Evolutionary conservation across 1,140 invertebrate species (phyloP).

Genomic region (Calliopsis andreniformis): DNA sequence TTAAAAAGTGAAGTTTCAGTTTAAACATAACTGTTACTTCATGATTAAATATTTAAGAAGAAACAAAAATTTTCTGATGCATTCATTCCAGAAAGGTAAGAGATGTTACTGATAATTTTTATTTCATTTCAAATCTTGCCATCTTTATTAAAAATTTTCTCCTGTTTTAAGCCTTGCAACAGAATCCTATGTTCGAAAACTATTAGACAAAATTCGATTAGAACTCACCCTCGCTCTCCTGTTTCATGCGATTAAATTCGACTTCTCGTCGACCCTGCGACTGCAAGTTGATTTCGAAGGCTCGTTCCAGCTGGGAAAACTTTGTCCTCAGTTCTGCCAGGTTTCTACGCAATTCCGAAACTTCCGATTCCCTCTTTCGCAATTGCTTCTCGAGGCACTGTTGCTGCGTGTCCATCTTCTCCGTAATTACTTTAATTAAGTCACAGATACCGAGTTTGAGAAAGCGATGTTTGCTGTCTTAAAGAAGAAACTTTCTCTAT

Average conservation of each 20-base stretch:
- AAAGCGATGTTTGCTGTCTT: neutral
- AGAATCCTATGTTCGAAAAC: too few relatives aligned
- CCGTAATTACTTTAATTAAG: conserved; percentile 60
- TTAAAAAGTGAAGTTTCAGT: too few relatives aligned
- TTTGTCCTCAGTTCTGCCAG: conserved; percentile 65
- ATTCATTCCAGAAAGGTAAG: too few relatives aligned
- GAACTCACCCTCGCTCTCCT: conserved; percentile 62
- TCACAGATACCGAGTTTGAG: neutral
- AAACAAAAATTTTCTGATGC: too few relatives aligned
- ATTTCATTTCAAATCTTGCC: too few relatives aligned
- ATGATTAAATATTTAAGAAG: too few relatives aligned
- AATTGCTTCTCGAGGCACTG: conserved; percentile 40
- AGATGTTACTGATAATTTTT: too few relatives aligned
- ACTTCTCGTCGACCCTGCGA: conserved; percentile 58
- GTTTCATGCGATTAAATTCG: conserved; percentile 63
- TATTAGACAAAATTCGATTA: neutral
- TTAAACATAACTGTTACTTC: too few relatives aligned
- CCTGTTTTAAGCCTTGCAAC: too few relatives aligned
- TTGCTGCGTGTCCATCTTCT: conserved; percentile 14
- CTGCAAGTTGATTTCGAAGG: conserved; percentile 71
- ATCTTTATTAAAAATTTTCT: too few relatives aligned
- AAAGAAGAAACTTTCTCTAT: neutral
- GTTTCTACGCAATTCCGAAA: conserved; percentile 56
- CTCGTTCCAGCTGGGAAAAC: conserved; percentile 66
- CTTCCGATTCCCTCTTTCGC: conserved; percentile 53